These are phyloP conservation scores for Tetramorium bicarinatum DNA, from an alignment of 2,888 invertebrate genomes.

Conservation along the genomic window DNA sequence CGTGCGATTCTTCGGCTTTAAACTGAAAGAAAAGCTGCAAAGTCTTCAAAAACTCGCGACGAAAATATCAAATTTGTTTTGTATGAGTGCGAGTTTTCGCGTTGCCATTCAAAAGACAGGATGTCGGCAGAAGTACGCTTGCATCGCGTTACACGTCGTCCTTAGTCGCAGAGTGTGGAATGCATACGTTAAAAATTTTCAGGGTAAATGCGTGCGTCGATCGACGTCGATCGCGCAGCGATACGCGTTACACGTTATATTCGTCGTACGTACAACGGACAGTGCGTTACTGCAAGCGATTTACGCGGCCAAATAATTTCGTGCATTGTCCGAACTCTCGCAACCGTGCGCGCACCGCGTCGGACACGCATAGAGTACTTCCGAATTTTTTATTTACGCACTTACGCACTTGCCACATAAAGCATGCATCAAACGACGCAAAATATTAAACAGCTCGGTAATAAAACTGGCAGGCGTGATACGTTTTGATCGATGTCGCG, in stretches of 20 bases:
- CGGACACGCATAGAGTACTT: conserved; percentile 15
- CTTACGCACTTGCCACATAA: conserved; percentile 3
- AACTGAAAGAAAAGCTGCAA: neutral
- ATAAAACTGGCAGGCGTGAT: conserved; percentile 1
- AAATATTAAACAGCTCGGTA: conserved; percentile 18
- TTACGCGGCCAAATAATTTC: conserved; percentile 53
- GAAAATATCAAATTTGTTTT: neutral
- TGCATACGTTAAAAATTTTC: conserved; percentile 19
- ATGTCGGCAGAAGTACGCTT: too few relatives aligned
- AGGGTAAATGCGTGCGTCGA: conserved; percentile 1
- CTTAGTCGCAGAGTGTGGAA: neutral
- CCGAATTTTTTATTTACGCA: conserved; percentile 42
- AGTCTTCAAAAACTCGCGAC: neutral
- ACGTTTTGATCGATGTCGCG: neutral
- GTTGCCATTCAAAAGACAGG: neutral
- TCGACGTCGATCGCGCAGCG: conserved; percentile 19
- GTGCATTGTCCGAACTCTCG: conserved; percentile 37
- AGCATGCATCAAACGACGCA: neutral
- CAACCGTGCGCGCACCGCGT: conserved; percentile 17
- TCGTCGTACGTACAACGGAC: neutral
- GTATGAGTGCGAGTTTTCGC: neutral
- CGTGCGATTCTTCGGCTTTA: neutral
- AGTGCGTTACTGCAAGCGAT: conserved; percentile 27
- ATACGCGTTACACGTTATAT: conserved; percentile 4
- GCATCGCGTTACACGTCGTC: neutral